Base-by-base conservation (phyloP, 1,140 invertebrate species). In the Dendroctonus ponderosae region DNA sequence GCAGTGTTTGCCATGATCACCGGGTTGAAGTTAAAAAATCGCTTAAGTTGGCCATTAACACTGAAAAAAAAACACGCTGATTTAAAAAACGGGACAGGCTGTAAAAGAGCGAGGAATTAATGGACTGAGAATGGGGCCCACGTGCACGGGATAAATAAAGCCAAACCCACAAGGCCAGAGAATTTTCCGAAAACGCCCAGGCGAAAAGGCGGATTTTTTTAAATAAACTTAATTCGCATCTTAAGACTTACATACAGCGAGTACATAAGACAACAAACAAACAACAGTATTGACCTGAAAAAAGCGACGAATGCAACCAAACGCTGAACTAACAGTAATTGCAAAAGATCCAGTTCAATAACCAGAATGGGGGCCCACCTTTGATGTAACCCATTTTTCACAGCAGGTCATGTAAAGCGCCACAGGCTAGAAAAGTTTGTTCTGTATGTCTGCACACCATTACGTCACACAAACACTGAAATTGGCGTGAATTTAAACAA, bases 1-100 rank as follows among this genome's bases (percentile, higher is more conserved):
- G 74, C 75, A 71, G 74, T 74, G 67, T 79, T 75, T 52, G 78
- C 78, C 78, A 79, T 78, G 72, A 77, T 78, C 76, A 77, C 74
- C 72, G 72, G 43, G 61, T 50, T 38, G 42, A 43, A 44, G 57
- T 41, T 43, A 49, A 53, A 39, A 41, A 54, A 26, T 52, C 38
- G 26, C 42, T 7, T 57, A 41, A 54, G 62, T 64, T 69, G 74
- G 74, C 72, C 73, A 76, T 76, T 68, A 76, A 75, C 73, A 70
- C 62, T 69, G 43, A 46, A 37, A 9, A 53, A n/a, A 54, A 63
- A 41, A 52, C 6, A 38, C 5, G 15, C 15, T 8, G 26, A 52
- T 52, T 12, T 46, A 46, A 11, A 46, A 9, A 46, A 46, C 44
- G 2, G 12, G 12, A 9, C 44, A 46, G 12, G 2, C 44, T 46